These are phyloP conservation scores for Anas bahamensis DNA, from an alignment of 2,797 vertebrate species.

Conservation along the genomic window DNA sequence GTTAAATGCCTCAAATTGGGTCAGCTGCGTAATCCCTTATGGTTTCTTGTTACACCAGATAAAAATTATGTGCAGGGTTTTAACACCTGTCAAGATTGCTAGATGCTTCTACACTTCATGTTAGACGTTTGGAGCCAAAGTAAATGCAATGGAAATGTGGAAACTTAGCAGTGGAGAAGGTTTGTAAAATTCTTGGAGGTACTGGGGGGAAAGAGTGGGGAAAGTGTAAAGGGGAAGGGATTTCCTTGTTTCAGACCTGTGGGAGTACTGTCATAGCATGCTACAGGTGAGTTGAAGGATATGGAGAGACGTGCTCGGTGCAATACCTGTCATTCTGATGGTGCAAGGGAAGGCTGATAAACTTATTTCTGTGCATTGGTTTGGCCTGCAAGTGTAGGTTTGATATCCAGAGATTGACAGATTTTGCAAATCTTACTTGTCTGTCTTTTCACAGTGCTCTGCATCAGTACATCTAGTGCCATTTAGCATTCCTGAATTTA, in stretches of 20 bases:
- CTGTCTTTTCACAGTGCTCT: background rate
- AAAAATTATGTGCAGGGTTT: background rate
- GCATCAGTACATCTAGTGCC: background rate
- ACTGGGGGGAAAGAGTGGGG: background rate
- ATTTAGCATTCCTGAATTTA: background rate
- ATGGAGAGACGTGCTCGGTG: background rate
- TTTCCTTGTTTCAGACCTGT: background rate
- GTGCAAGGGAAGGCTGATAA: background rate
- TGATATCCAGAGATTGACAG: background rate
- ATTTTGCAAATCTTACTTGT: background rate
- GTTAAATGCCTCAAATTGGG: constrained; percentile 5
- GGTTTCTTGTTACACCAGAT: background rate
- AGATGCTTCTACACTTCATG: background rate
- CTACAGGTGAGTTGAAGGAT: accelerated
- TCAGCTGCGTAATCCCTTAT: constrained; percentile 41
- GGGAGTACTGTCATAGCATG: accelerated
- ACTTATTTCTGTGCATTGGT: background rate
- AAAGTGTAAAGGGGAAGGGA: background rate
- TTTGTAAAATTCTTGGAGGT: background rate
- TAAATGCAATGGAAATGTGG: background rate
- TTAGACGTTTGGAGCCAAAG: background rate
- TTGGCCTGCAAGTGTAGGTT: background rate
- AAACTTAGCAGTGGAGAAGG: background rate
- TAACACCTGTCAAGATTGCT: background rate
- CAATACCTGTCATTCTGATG: background rate